These are phyloP conservation scores for Polyergus mexicanus DNA, from an alignment of 1,140 invertebrate genomes.

Conservation along the genomic window DNA sequence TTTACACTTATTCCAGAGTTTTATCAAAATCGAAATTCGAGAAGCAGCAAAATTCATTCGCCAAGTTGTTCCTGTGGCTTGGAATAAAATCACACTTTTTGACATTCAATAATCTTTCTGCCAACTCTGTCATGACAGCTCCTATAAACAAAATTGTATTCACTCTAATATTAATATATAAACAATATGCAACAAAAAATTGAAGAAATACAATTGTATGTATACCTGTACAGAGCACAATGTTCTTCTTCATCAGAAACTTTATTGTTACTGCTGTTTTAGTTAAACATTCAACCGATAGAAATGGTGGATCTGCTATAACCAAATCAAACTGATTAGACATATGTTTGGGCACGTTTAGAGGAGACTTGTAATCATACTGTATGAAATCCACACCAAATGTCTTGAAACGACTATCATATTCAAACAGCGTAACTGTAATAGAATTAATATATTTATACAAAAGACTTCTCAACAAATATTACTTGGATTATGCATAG, in stretches of 20 bases:
- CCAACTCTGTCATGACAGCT: slow-evolving; percentile 91
- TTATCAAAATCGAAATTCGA: slow-evolving; percentile 93
- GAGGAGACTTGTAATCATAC: slow-evolving; percentile 96
- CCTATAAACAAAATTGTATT: slow-evolving; percentile 85
- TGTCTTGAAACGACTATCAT: slow-evolving; percentile 92
- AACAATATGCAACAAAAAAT: slow-evolving; percentile 6
- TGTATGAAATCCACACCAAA: slow-evolving; percentile 94
- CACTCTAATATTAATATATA: not conserved
- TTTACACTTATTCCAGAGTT: slow-evolving; percentile 68
- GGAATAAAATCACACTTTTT: slow-evolving; percentile 92
- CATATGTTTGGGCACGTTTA: slow-evolving; percentile 89
- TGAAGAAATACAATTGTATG: slow-evolving; percentile 8
- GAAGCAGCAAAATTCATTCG: slow-evolving; percentile 97
- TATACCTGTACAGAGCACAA: slow-evolving; percentile 96
- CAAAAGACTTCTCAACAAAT: not conserved
- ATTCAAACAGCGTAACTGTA: slow-evolving; percentile 93
- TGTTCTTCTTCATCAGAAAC: slow-evolving; percentile 92
- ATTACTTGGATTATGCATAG: not conserved
- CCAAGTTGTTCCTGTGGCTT: slow-evolving; percentile 94
- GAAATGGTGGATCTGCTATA: slow-evolving; percentile 97
- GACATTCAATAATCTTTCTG: slow-evolving; percentile 89
- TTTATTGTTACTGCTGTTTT: slow-evolving; percentile 94
- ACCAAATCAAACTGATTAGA: slow-evolving; percentile 92
- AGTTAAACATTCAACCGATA: slow-evolving; percentile 96
- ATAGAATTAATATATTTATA: slow-evolving; percentile 68